Evolutionary conservation across 2,888 invertebrate genomes (phyloP), one percentile per base, ranked within the genome.

Genomic region (Sturmia bella): DNA sequence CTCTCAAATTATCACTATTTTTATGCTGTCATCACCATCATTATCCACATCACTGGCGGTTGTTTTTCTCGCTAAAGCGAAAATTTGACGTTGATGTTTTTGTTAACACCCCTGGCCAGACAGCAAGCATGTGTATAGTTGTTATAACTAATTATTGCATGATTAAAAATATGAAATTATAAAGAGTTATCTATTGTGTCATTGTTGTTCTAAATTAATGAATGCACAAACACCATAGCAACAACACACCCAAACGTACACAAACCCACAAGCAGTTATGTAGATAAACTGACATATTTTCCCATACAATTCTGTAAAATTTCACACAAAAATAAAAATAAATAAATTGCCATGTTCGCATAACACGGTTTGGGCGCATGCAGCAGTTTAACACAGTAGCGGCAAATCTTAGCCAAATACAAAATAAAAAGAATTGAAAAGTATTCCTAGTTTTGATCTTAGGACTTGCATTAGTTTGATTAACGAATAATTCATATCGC

Each of bases 111-210:
- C 72, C 21, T 12, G 19, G 50, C 24, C 56, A 32, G 59, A 24
- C 39, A 59, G n/a, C 32, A 12, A 59, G 11, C 32, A 15, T 41
- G 50, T n/a, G 37, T 50, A n/a, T 50, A 19, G 41, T 50, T 68
- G 56, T 56, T 41, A 37, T 48, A 74, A 54, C 69, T 82, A 74
- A 77, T 77, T 73, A 74, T 82, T 52, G 69, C 73, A 73, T 82
- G 73, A 77, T 74, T 77, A 77, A 56, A 64, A 64, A 54, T 64
- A 64, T 66, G 57, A 69, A 84, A 80, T 3, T 45, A 61, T 64
- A 81, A 83, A 81, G 76, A 66, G 73, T 81, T 83, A 83, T 82
- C 76, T 76, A 75, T 63, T 76, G 63, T 77, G 37, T 69, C 13
- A 7, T 32, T 37, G 81, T 82, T 81, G 61, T 77, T 77, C 61